Evolutionary conservation across 1,140 invertebrate species (phyloP).

Genomic region (Drosophila yakuba): DNA sequence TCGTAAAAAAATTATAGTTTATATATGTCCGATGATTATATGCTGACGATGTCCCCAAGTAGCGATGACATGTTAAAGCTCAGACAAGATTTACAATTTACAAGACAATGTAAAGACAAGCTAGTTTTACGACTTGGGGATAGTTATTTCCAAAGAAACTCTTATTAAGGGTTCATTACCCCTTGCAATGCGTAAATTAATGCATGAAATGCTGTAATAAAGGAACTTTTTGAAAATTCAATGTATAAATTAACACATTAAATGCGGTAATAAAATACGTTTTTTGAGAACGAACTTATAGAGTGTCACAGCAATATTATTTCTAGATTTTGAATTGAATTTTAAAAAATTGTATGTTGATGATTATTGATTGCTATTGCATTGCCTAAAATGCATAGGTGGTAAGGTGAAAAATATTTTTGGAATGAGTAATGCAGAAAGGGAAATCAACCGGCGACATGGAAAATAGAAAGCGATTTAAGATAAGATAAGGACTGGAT

Average conservation of each 20-base stretch:
- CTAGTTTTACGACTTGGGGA: constrained; percentile 14
- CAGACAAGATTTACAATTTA: constrained; percentile 43
- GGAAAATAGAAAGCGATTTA: constrained; percentile 24
- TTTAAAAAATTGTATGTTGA: too few relatives aligned
- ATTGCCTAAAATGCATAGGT: neutral
- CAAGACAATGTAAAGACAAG: constrained; percentile 35
- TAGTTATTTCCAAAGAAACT: constrained; percentile 8
- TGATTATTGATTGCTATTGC: too few relatives aligned
- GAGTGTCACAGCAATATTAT: too few relatives aligned
- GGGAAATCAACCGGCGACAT: constrained; percentile 7
- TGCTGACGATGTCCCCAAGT: constrained; percentile 28
- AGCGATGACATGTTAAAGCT: constrained; percentile 23
- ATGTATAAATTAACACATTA: neutral
- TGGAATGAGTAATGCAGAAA: constrained; percentile 3
- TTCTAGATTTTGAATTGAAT: too few relatives aligned
- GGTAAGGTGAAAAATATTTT: neutral
- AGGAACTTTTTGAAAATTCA: neutral
- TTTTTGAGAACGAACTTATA: too few relatives aligned
- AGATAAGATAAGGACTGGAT: constrained; percentile 21
- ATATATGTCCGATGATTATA: constrained; percentile 30
- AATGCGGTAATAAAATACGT: too few relatives aligned
- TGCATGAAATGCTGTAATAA: neutral
- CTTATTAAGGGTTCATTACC: constrained; percentile 1
- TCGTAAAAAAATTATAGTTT: constrained; percentile 70
- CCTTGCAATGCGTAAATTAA: neutral